Base-by-base conservation (phyloP, 2,797 vertebrate genomes). In the Sebastes baramenuke region DNA sequence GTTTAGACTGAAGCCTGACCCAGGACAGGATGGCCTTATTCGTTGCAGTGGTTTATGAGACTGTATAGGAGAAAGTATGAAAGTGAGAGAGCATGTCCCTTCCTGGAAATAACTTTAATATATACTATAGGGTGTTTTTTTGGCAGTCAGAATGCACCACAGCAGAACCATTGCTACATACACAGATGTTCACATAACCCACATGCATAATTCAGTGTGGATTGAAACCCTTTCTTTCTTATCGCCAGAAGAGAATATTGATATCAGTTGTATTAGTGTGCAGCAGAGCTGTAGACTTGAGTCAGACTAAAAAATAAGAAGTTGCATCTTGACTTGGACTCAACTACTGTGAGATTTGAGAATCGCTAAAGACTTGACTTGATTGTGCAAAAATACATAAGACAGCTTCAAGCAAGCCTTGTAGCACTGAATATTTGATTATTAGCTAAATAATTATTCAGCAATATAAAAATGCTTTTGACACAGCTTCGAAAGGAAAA, bases 21-120 rank as follows among this genome's bases (percentile, higher is more conserved):
- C 82, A 83, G 83, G 78, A 93, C 85, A 80, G 81, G 88, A 77
- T 81, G 84, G 80, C 82, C 85, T 82, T 86, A 74, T 87, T 88
- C 80, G 65, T 9, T 79, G 49, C 56, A 58, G 64, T 16, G 59
- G 67, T 80, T 82, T 75, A 60, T 69, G 49, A 64, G 67, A 27
- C 25, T n/a, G 58, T 59, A 61, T 22, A 60, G 49, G 49, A 54
- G 0, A 0, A n/a, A n/a, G 49, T 54, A 49, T 14, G 36, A 65
- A 5, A 56, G 52, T 25, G 54, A 36, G 30, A 70, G 22, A 46
- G 30, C 2, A 5, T 27, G 14, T 25, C 71, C 30, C 22, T 71
- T 55, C 67, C 76, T 75, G 80, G 30, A 82, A 61, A 84, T 58
- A 66, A 62, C 18, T 46, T 0, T 18, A 16, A 5, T 52, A 6